Evolutionary conservation across 2,888 invertebrate species (phyloP), one percentile per base, ranked within the genome.

Genomic region (Mechanitis mazaeus): DNA sequence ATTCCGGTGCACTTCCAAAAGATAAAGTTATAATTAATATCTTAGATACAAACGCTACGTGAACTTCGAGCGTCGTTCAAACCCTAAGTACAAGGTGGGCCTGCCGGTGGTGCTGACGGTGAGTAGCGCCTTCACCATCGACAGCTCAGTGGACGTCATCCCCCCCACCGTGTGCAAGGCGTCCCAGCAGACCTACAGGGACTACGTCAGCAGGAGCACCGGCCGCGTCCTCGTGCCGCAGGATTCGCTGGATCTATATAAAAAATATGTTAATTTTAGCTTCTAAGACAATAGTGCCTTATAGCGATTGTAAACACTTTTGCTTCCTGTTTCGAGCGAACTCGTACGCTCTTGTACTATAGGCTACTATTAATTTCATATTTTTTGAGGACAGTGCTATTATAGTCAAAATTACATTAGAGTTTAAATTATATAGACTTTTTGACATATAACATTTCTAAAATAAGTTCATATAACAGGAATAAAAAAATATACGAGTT

Each of bases 131-230:
- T 93, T 94, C 78, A 90, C 92, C 0, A 91, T 92, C 65, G 94
- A 93, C 79, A 92, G 92, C 63, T 91, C 93, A 0, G 85, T 91
- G 33, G 87, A 93, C 74, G 93, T 94, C 31, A 92, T 92, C 54
- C 92, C 94, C 33, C 95, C 95, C 1, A 91, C 88, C 3, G 94
- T 95, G 12, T 89, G 90, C 9, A 85, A 91, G 68, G 83, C 89
- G 12, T 92, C 94, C 54, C 87, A 92, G 58, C 93, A 93, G 69
- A 91, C 95, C 67, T 96, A 96, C 78, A 87, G 92, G 65, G 92
- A 92, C 58, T 95, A 95, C 59, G 92, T 95, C 3, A 89, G 72
- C 78, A 91, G 73, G 76, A 85, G 69, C 76, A 86, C 69, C 88
- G 94, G 93, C 87, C 60, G 85, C 76, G 46, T 84, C 67, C 64